Conservation (phyloP, 2,113 vertebrate species). For the Rafetus swinhoei region DNA sequence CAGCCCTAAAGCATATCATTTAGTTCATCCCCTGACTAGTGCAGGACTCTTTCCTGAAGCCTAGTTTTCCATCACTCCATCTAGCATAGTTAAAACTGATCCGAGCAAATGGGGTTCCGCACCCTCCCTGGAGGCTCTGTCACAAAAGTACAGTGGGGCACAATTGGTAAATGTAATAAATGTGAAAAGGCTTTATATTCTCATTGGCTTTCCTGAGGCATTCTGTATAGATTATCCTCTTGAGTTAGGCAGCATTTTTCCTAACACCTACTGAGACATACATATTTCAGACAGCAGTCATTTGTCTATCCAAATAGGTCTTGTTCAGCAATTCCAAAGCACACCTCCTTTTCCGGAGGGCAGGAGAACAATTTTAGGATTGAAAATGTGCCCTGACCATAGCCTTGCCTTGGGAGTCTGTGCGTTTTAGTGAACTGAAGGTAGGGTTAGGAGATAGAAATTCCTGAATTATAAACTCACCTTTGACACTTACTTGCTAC, state of each 20-base stretch:
- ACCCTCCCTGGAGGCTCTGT: neutral
- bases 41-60: neutral
- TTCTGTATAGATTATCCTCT: rapidly evolving
- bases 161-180: rapidly evolving
- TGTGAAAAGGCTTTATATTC: neutral
- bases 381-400: neutral
- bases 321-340: neutral
- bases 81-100: neutral
- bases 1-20: neutral
- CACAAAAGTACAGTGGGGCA: neutral
- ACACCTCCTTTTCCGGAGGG: neutral
- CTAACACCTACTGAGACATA: neutral
- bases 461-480: rapidly evolving
- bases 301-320: neutral
- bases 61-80: neutral
- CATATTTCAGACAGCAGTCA: neutral
- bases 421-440: neutral
- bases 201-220: neutral
- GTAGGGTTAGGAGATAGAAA: rapidly evolving
- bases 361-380: neutral
- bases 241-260: neutral
- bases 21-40: neutral
- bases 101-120: neutral
- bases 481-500: rapidly evolving
- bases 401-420: neutral